A percentile compares a stretch with the other conserved stretches of the same genome.
These are phyloP conservation scores for Lagria hirta DNA, from an alignment of 2,888 invertebrate genomes.

Conservation along the genomic window DNA sequence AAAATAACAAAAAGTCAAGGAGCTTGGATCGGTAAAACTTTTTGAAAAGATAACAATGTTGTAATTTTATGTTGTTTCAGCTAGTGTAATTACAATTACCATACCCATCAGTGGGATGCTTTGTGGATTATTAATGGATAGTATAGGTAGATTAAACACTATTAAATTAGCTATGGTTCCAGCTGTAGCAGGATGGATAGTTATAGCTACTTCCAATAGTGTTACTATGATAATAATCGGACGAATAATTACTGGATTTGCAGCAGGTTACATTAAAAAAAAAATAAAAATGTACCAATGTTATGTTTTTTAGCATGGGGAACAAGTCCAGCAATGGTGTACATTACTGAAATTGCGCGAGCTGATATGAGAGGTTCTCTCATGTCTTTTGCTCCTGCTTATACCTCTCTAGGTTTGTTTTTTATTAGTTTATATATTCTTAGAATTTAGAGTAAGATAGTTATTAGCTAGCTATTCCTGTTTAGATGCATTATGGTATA, in stretches of 20 bases:
- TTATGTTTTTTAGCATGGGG: constrained; percentile 53
- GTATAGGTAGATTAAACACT: constrained; percentile 58
- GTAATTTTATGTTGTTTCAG: constrained; percentile 46
- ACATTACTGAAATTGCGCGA: constrained; percentile 62
- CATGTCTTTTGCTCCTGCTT: constrained; percentile 60
- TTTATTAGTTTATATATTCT: too few species aligned
- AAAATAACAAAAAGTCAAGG: constrained; percentile 48
- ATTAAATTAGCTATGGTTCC: constrained; percentile 60
- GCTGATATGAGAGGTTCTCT: constrained; percentile 61
- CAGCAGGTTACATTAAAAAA: constrained; percentile 56
- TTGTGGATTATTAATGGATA: constrained; percentile 61
- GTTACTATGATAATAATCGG: constrained; percentile 57
- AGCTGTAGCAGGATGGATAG: constrained; percentile 58
- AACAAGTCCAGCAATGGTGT: constrained; percentile 62
- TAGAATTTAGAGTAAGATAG: too few species aligned
- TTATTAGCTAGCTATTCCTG: too few species aligned
- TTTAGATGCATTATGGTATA: too few species aligned
- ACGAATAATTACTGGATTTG: constrained; percentile 58
- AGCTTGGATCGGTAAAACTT: constrained; percentile 57
- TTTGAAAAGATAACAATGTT: constrained; percentile 1
- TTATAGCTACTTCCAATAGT: constrained; percentile 57
- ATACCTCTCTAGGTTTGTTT: constrained; percentile 63
- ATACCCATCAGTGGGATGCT: constrained; percentile 59
- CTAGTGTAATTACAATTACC: constrained; percentile 60
- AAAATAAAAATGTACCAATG: not conserved